Conservation (phyloP, 1,140 invertebrate species). For the Lucilia sericata region DNA sequence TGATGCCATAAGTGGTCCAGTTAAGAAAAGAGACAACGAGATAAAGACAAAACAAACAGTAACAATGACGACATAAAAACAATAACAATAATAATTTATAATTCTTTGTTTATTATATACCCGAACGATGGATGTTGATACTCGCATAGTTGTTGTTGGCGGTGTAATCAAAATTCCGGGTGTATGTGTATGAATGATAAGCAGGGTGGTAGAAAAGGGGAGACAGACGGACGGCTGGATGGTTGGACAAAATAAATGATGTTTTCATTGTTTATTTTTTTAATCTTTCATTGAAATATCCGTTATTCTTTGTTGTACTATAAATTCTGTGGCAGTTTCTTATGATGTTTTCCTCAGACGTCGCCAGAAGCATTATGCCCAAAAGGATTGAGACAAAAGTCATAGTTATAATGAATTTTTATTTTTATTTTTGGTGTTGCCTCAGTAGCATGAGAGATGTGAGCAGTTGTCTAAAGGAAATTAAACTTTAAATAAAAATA, state of each 20-base stretch:
- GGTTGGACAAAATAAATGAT: background rate
- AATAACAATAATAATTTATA: slow-evolving; percentile 11
- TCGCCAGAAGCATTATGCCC: slow-evolving; percentile 21
- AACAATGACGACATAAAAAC: background rate
- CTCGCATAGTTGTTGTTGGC: background rate
- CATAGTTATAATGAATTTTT: background rate
- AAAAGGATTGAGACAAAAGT: slow-evolving; percentile 16
- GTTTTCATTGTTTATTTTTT: background rate
- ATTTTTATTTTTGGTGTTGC: background rate
- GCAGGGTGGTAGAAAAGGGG: background rate
- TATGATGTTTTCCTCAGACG: background rate
- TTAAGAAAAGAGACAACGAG: background rate
- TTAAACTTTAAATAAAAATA: no score
- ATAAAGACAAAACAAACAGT: background rate
- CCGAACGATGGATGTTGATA: background rate
- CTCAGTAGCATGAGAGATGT: background rate
- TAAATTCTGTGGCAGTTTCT: background rate
- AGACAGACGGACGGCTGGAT: background rate
- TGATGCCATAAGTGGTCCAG: slow-evolving; percentile 20
- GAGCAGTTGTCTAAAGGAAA: background rate
- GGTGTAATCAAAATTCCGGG: background rate
- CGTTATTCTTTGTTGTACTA: background rate
- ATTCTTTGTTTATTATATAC: background rate
- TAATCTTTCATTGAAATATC: background rate
- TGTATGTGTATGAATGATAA: background rate